A percentile compares a stretch with the other conserved stretches of the same genome.
Evolutionary conservation across 2,888 invertebrate genomes (phyloP).

Genomic region (Hartigia nigra): DNA sequence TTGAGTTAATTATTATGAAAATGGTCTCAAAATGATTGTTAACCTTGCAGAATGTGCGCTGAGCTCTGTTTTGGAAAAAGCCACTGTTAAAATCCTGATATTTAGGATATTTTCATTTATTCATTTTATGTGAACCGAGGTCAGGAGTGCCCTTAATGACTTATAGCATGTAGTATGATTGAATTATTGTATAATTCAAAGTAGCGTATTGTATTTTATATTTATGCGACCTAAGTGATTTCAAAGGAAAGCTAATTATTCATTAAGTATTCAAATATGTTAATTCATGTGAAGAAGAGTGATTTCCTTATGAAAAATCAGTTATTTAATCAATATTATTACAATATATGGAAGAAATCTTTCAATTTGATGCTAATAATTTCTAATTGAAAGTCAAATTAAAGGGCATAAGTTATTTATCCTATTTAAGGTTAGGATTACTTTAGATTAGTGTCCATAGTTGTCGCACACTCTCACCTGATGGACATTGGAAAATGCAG

Average conservation of each 20-base stretch:
- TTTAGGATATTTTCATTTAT: too few relatives aligned
- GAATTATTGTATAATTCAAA: not conserved
- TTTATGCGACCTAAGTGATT: not conserved
- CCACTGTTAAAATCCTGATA: too few relatives aligned
- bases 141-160: not conserved
- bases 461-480: constrained; percentile 68
- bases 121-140: too few relatives aligned
- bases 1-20: too few relatives aligned
- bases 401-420: not conserved
- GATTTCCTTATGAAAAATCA: too few relatives aligned
- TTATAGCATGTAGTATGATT: not conserved
- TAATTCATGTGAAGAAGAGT: too few relatives aligned
- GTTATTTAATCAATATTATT: too few relatives aligned
- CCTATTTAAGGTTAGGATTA: not conserved
- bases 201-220: not conserved
- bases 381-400: not conserved
- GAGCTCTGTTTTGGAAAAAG: too few relatives aligned
- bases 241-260: not conserved
- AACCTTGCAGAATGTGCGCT: too few relatives aligned
- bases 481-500: constrained; percentile 81
- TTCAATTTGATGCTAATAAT: not conserved
- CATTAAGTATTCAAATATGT: not conserved
- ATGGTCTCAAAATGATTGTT: too few relatives aligned
- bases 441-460: not conserved
- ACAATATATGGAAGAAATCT: not conserved